A percentile compares a stretch with the other conserved stretches of the same genome.
These are phyloP conservation scores for Pseudomugil gertrudae DNA, from an alignment of 2,797 vertebrate species.

Conservation along the genomic window DNA sequence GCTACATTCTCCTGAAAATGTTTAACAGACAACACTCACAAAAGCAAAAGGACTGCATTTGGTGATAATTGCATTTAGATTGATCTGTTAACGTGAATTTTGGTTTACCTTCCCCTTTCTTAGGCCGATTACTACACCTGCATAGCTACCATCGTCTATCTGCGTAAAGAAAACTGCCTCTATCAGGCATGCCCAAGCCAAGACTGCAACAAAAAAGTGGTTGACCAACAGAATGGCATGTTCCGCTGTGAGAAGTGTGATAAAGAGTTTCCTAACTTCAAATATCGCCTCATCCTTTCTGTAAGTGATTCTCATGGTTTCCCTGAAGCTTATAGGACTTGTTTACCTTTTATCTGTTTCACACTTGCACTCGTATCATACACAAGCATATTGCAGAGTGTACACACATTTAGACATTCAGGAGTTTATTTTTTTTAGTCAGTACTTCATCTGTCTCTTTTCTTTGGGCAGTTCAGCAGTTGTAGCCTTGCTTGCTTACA, in stretches of 20 bases:
- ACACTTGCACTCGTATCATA: neutral
- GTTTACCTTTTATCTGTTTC: neutral
- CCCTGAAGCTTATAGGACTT: neutral
- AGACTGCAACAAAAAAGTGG: slow-evolving; percentile 98
- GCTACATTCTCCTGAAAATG: slow-evolving; percentile 25
- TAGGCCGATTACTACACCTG: slow-evolving; percentile 95
- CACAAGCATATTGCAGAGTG: slow-evolving; percentile 2
- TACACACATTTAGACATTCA: too few species aligned
- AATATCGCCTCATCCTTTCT: slow-evolving; percentile 95
- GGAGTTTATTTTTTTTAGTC: neutral
- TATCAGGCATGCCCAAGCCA: slow-evolving; percentile 95
- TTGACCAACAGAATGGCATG: slow-evolving; percentile 95
- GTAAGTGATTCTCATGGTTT: slow-evolving; percentile 80
- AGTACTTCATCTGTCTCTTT: too few species aligned
- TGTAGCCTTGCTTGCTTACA: neutral
- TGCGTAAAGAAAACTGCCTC: slow-evolving; percentile 95
- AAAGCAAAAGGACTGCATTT: neutral
- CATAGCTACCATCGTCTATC: slow-evolving; percentile 90
- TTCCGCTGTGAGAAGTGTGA: slow-evolving; percentile 97
- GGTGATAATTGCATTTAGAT: neutral
- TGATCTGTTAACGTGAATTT: slow-evolving; percentile 2
- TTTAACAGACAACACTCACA: slow-evolving; percentile 8
- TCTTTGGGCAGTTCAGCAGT: too few species aligned
- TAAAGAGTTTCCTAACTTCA: slow-evolving; percentile 95
- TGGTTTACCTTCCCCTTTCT: neutral